Conservation (phyloP, 1,140 invertebrate species). For the Matsumurasca onukii region DNA sequence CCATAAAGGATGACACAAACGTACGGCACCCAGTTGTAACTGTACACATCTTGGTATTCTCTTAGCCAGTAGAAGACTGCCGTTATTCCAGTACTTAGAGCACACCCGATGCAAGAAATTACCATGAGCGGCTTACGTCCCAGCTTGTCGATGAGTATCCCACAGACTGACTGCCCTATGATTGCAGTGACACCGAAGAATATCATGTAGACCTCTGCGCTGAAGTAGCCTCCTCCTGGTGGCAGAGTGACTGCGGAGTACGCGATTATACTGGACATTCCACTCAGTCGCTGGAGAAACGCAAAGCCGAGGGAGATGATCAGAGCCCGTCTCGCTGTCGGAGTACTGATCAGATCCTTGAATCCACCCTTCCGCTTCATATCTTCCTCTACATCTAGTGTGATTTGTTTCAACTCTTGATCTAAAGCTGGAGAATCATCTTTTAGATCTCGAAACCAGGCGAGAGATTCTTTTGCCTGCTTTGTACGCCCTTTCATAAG, state of each 20-base stretch:
- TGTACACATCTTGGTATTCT: not conserved
- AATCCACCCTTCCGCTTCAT: constrained; percentile 37
- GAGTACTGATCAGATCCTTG: constrained; percentile 36
- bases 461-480: constrained; percentile 62
- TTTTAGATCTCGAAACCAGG: constrained; percentile 58
- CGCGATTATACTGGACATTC: constrained; percentile 39
- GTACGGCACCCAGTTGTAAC: constrained; percentile 32
- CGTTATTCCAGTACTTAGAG: not conserved
- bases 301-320: constrained; percentile 37
- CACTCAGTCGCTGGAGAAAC: constrained; percentile 38
- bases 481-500: constrained; percentile 57
- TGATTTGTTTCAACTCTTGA: constrained; percentile 32
- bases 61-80: constrained; percentile 8
- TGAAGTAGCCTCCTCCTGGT: constrained; percentile 33
- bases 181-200: constrained; percentile 40
- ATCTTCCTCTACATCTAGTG: constrained; percentile 34
- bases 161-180: constrained; percentile 31
- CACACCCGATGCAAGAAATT: constrained; percentile 45
- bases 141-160: constrained; percentile 47
- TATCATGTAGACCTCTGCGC: constrained; percentile 35
- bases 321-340: constrained; percentile 34
- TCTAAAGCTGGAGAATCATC: constrained; percentile 11
- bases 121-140: constrained; percentile 53
- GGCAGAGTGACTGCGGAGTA: constrained; percentile 41
- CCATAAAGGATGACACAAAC: constrained; percentile 21